Evolutionary conservation across 1,140 invertebrate genomes (phyloP).

Genomic region (Rhyzopertha dominica): DNA sequence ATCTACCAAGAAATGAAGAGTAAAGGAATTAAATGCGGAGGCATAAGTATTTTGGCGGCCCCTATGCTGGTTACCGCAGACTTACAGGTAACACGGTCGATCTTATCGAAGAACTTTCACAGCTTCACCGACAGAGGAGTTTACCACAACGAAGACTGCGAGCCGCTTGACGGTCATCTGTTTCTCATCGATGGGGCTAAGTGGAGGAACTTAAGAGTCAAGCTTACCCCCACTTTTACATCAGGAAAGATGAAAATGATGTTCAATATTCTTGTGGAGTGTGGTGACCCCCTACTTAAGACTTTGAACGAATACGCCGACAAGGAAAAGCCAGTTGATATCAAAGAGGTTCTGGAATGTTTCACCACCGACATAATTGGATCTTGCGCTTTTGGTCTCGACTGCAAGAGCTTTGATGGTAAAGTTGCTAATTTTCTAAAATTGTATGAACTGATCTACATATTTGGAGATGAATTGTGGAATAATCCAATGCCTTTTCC

Average conservation of each 20-base stretch:
- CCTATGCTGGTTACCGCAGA: conserved; percentile 47
- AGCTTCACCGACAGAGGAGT: conserved; percentile 51
- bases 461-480: too few species aligned
- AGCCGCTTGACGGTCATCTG: conserved; percentile 48
- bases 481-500: too few species aligned
- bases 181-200: conserved; percentile 32
- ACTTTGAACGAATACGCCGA: conserved; percentile 23
- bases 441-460: too few species aligned
- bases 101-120: conserved; percentile 54
- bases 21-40: conserved; percentile 25
- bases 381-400: conserved; percentile 52
- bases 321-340: conserved; percentile 44
- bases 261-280: conserved; percentile 26
- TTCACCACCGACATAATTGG: conserved; percentile 53
- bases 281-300: conserved; percentile 42
- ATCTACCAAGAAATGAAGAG: conserved; percentile 26
- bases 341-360: conserved; percentile 46
- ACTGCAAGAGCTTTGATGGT: conserved; percentile 48
- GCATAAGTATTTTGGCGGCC: conserved; percentile 43
- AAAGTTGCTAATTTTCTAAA: too few species aligned
- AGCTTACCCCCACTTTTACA: conserved; percentile 45
- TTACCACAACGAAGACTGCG: conserved; percentile 47
- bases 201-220: conserved; percentile 46
- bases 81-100: conserved; percentile 47
- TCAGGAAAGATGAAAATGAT: conserved; percentile 47